Percentiles rank a stretch among this genome's conserved stretches.
These are phyloP conservation scores for Ganaspis sp. DNA, from an alignment of 1,140 invertebrate species.

Conservation along the genomic window DNA sequence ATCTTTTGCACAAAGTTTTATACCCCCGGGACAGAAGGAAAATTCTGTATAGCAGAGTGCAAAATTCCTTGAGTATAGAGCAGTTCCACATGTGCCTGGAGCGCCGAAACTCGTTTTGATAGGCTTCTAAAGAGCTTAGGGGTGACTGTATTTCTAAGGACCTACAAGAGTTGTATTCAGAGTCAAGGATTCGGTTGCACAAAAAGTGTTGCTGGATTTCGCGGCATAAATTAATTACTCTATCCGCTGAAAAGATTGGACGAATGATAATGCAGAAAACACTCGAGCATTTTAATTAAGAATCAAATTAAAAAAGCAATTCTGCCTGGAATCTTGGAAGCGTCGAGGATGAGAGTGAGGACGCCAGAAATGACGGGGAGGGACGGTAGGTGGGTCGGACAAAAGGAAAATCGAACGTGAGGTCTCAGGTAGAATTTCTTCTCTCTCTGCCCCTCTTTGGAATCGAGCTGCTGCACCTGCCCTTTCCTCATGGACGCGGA, in stretches of 20 bases:
- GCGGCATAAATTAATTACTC: too few species aligned
- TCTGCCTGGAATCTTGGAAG: slow-evolving; percentile 7
- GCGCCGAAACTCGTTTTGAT: slow-evolving; percentile 9
- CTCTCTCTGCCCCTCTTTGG: background rate
- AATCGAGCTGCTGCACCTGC: slow-evolving; percentile 44
- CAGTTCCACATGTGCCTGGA: background rate
- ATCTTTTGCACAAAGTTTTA: slow-evolving; percentile 16
- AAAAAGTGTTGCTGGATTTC: too few species aligned
- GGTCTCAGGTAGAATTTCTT: slow-evolving; percentile 50
- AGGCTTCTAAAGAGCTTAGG: slow-evolving; percentile 9
- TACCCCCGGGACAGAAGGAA: background rate
- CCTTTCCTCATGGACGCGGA: slow-evolving; percentile 30
- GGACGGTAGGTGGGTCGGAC: background rate
- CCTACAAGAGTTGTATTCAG: background rate
- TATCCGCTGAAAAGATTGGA: too few species aligned
- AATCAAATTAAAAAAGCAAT: background rate
- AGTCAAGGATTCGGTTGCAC: background rate
- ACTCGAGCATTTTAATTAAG: background rate
- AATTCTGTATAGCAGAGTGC: slow-evolving; percentile 7
- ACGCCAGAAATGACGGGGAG: background rate
- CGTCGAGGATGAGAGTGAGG: background rate
- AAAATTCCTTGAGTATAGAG: slow-evolving; percentile 17
- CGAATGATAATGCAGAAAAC: too few species aligned
- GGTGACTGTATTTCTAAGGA: background rate
- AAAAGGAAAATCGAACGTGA: slow-evolving; percentile 44